These are phyloP conservation scores for Acipenser oxyrinchus DNA, from an alignment of 2,797 vertebrate species.

Conservation along the genomic window DNA sequence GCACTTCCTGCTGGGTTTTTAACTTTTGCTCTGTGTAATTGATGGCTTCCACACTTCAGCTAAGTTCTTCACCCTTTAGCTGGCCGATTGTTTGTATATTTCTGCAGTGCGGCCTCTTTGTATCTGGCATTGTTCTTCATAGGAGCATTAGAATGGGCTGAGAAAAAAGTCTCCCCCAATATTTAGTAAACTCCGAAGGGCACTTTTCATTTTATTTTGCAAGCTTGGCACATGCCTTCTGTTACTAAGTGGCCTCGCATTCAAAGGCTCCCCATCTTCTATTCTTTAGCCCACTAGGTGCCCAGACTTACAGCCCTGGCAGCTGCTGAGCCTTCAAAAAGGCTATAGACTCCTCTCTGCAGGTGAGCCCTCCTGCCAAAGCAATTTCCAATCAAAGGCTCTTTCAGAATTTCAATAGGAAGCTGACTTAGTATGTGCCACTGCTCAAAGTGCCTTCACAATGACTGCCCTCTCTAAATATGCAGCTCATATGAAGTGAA, in stretches of 20 bases:
- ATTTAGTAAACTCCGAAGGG: constrained; percentile 60
- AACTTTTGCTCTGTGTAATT: constrained; percentile 65
- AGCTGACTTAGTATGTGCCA: constrained; percentile 61
- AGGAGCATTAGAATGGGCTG: constrained; percentile 53
- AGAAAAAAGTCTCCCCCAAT: constrained; percentile 51
- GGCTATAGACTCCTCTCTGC: constrained; percentile 70
- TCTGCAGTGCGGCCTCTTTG: constrained; percentile 52
- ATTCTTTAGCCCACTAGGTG: constrained; percentile 72
- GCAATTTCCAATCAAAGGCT: constrained; percentile 73
- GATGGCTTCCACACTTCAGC: constrained; percentile 74
- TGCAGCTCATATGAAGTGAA: constrained; percentile 61
- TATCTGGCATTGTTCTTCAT: constrained; percentile 58
- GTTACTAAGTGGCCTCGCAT: constrained; percentile 79
- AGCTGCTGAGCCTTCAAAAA: constrained; percentile 75
- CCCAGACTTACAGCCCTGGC: constrained; percentile 76
- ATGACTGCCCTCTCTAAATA: constrained; percentile 69
- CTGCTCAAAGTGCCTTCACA: constrained; percentile 59
- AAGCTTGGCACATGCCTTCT: constrained; percentile 80
- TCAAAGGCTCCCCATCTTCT: constrained; percentile 63
- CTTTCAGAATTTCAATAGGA: constrained; percentile 73
- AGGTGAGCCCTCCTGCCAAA: constrained; percentile 77
- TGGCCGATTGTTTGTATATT: constrained; percentile 59
- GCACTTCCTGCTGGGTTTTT: constrained; percentile 59
- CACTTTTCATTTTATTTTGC: constrained; percentile 69
- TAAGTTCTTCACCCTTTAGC: constrained; percentile 42